Conservation (phyloP, 2,888 invertebrate species). For the Sinhomidia bicolor region DNA sequence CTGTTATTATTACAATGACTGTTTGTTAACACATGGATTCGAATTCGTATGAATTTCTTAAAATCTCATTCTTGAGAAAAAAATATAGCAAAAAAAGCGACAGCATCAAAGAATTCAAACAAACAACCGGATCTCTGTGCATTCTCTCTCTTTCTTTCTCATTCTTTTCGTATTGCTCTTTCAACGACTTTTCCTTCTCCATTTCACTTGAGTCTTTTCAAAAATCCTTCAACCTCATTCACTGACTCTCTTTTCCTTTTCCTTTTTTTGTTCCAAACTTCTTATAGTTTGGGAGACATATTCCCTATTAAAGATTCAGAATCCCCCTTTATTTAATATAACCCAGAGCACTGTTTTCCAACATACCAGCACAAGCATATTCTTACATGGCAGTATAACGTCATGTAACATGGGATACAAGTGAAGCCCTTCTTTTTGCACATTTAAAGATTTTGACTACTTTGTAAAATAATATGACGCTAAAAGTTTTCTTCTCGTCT, state of each 20-base stretch:
- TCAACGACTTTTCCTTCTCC: not conserved
- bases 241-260: not conserved
- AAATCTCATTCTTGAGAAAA: not conserved
- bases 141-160: not conserved
- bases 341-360: not conserved
- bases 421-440: not conserved
- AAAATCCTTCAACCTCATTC: slow-evolving; percentile 1
- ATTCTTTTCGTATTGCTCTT: slow-evolving; percentile 2
- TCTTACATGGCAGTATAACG: not conserved
- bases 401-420: not conserved
- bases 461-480: not conserved
- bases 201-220: slow-evolving; percentile 9
- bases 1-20: not conserved
- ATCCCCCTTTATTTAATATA: not conserved
- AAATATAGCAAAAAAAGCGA: no score
- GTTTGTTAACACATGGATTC: slow-evolving; percentile 4
- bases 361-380: not conserved
- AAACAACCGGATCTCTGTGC: not conserved
- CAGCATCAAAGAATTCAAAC: not conserved
- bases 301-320: not conserved
- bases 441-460: not conserved
- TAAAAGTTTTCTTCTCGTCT: not conserved
- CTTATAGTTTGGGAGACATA: no score
- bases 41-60: not conserved
- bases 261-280: not conserved